Conservation (phyloP, 1,140 invertebrate genomes). For the Zaprionus nigranus region DNA sequence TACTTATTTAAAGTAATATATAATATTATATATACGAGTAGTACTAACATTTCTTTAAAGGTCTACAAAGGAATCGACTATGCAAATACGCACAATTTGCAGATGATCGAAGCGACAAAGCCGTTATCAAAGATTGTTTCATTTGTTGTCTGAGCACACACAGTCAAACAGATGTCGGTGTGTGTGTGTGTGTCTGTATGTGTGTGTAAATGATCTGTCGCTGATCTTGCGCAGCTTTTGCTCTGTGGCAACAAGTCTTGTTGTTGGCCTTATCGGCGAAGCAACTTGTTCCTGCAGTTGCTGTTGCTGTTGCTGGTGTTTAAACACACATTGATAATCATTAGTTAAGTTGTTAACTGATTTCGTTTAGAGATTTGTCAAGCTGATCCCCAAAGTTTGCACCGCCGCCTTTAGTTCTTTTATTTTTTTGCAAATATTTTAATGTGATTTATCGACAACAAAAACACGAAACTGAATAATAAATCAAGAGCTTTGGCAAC, state of each 20-base stretch:
- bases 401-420: constrained; percentile 1
- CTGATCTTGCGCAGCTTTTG: constrained; percentile 12
- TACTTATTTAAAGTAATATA: too few relatives aligned
- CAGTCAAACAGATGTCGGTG: not conserved
- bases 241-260: not conserved
- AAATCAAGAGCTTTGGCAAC: constrained; percentile 72
- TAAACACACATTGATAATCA: constrained; percentile 77
- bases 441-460: constrained; percentile 73
- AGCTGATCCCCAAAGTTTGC: constrained; percentile 16
- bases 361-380: constrained; percentile 80
- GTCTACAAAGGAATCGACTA: constrained; percentile 7
- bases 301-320: constrained; percentile 50
- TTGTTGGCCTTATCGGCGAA: constrained; percentile 45
- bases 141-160: constrained; percentile 23
- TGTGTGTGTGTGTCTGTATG: constrained; percentile 7
- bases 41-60: constrained; percentile 31
- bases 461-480: constrained; percentile 47
- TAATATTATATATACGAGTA: too few relatives aligned
- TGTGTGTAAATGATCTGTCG: constrained; percentile 28
- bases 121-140: constrained; percentile 71
- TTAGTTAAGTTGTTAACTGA: constrained; percentile 83
- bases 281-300: constrained; percentile 22
- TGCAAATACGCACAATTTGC: constrained; percentile 45
- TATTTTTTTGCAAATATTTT: constrained; percentile 67
- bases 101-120: constrained; percentile 67